Base-by-base conservation (phyloP, 2,888 invertebrate species). In the Microplitis deprimator region DNA sequence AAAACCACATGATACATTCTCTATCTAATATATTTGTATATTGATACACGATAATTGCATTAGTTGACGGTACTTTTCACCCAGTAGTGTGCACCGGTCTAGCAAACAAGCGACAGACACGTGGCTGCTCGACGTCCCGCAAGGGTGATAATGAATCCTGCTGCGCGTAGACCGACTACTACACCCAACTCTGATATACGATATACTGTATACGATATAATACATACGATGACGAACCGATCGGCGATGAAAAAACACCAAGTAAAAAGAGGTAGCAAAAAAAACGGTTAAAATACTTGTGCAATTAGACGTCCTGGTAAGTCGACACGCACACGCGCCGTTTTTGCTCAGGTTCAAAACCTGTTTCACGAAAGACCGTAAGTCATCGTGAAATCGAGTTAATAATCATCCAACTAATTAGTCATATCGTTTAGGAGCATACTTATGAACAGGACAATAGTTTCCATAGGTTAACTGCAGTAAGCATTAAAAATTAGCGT, bases 21-120 rank as follows among this genome's bases (percentile, higher is more conserved):
- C 38, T 72, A 65, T 70, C 70, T 40, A 40, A 74, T 74, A 74
- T 73, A 74, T 74, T 68, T 72, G 72, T 77, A 75, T 77, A 82
- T 81, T 79, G 81, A 79, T 77, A 82, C 82, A 80, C 79, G 80
- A 77, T 82, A 80, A 82, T 81, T 82, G 81, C 80, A 81, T 82
- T 81, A 82, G 79, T 79, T 50, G 50, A 50, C 13, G 50, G 50
- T 50, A 50, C 8, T 13, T 50, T 50, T 79, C 61, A 73, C 71
- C 50, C 62, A 75, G 78, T 77, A 71, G 74, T 80, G 80, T 78
- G 74, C n/a, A 38, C 29, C 64, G 69, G 38, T 73, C 62, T 73
- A 74, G 65, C 40, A 67, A 67, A 73, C 72, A 77, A 68, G 61
- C 64, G 72, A 16, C 50, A 68, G 74, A 67, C 77, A 77, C 77